Conservation (phyloP, 2,888 invertebrate species). For the Oxytorus armatus region DNA sequence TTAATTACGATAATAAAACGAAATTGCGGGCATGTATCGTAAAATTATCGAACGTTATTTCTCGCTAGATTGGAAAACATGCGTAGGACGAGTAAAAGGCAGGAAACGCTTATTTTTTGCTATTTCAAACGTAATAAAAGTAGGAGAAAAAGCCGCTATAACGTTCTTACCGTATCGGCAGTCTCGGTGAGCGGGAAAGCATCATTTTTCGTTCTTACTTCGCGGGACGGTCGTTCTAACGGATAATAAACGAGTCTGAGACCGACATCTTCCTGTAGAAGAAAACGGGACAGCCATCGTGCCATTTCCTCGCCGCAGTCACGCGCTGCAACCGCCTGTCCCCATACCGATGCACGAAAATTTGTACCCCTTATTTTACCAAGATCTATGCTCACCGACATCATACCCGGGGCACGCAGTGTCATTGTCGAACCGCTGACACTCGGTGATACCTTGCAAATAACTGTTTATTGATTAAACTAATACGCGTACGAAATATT, state of each 20-base stretch:
- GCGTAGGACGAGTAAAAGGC: not conserved
- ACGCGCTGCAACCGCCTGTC: conserved; percentile 86
- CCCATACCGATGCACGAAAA: conserved; percentile 86
- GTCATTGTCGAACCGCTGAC: conserved; percentile 86
- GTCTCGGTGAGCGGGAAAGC: conserved; percentile 76
- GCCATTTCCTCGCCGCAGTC: conserved; percentile 91
- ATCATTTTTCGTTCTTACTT: conserved; percentile 77
- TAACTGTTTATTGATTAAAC: not conserved
- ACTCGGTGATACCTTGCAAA: conserved; percentile 84
- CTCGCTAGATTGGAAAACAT: not conserved
- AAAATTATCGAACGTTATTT: conserved; percentile 2
- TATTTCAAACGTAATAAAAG: not conserved
- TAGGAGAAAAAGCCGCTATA: conserved; percentile 1
- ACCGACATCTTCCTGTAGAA: conserved; percentile 85
- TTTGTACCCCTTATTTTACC: conserved; percentile 79
- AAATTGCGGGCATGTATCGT: conserved; percentile 3
- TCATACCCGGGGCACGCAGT: conserved; percentile 86
- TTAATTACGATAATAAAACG: conserved; percentile 2
- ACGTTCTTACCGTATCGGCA: conserved; percentile 78
- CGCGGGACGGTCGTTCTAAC: conserved; percentile 81
- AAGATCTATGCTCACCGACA: conserved; percentile 86
- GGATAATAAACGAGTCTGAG: conserved; percentile 88
- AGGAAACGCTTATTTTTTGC: conserved; percentile 5
- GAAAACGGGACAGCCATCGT: conserved; percentile 89
- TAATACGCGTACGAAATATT: too few species aligned